These are phyloP conservation scores for Tanytarsus gracilentus DNA, from an alignment of 2,888 invertebrate species.

Conservation along the genomic window DNA sequence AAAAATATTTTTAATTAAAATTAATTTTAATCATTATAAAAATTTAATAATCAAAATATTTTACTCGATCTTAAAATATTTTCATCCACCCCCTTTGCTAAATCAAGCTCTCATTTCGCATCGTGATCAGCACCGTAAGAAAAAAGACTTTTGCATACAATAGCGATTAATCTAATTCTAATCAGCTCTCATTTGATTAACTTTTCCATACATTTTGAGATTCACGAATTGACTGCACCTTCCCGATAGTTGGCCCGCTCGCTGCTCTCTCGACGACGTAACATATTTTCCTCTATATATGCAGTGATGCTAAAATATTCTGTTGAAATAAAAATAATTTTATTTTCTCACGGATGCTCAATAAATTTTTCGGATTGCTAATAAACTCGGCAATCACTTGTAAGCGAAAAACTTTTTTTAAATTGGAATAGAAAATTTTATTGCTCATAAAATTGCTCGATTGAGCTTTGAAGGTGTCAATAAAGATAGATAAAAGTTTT, in stretches of 20 bases:
- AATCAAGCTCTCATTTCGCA: background rate
- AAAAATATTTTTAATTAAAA: no score
- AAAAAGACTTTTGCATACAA: conserved; percentile 7
- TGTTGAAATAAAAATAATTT: background rate
- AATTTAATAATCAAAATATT: no score
- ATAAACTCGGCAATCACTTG: background rate
- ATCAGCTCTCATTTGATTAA: background rate
- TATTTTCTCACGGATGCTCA: conserved; percentile 5
- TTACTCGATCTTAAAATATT: no score
- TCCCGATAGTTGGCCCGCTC: background rate
- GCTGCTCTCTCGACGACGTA: no score
- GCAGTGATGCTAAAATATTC: no score
- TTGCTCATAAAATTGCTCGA: background rate
- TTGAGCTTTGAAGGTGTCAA: no score
- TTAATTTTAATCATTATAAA: no score
- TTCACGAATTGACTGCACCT: background rate
- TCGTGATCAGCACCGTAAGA: no score
- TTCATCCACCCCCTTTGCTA: no score
- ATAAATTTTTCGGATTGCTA: background rate
- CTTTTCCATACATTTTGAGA: background rate
- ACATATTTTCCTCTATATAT: no score
- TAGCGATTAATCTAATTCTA: conserved; percentile 2
- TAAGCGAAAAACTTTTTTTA: background rate
- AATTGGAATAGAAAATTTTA: background rate
- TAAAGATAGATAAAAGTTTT: no score